Conservation (phyloP, 2,797 vertebrate species). For the Syngnathus acus region DNA sequence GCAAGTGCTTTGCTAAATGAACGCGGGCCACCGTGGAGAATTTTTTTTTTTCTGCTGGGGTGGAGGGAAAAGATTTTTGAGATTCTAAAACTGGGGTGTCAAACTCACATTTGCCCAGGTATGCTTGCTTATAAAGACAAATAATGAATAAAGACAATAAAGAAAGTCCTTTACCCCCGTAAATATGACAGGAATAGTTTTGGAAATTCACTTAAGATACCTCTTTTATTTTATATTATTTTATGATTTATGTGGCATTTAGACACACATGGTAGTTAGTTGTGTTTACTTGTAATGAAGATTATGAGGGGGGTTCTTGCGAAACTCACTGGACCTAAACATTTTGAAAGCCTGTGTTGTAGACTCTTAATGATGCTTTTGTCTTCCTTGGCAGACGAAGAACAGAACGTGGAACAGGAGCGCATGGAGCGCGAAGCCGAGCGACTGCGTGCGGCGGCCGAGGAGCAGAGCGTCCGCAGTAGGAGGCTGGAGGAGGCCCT, state of each 20-base stretch:
- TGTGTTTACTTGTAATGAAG: too few species aligned
- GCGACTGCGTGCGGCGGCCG: constrained; percentile 70
- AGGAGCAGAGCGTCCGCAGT: constrained; percentile 77
- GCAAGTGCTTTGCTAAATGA: constrained; percentile 60
- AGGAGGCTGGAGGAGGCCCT: constrained; percentile 83
- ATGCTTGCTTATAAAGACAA: not conserved
- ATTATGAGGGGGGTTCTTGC: too few species aligned
- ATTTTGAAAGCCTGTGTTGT: not conserved
- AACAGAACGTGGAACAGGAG: constrained; percentile 72
- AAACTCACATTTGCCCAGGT: not conserved
- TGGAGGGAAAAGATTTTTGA: constrained; percentile 3
- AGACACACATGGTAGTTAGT: too few species aligned
- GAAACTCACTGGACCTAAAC: too few species aligned
- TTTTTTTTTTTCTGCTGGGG: constrained; percentile 1
- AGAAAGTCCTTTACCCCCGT: too few species aligned
- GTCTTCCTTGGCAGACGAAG: constrained; percentile 43
- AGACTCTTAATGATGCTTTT: not conserved
- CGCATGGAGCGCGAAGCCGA: constrained; percentile 80
- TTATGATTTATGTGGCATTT: too few species aligned
- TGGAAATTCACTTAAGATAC: not conserved
- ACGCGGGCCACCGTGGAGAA: constrained; percentile 47
- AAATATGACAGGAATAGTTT: too few species aligned
- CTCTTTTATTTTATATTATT: too few species aligned
- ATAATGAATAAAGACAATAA: not conserved
- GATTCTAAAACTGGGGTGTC: not conserved